Evolutionary conservation across 2,113 vertebrate genomes (phyloP), one percentile per base, ranked within the genome.

Genomic region (Xenopus borealis): DNA sequence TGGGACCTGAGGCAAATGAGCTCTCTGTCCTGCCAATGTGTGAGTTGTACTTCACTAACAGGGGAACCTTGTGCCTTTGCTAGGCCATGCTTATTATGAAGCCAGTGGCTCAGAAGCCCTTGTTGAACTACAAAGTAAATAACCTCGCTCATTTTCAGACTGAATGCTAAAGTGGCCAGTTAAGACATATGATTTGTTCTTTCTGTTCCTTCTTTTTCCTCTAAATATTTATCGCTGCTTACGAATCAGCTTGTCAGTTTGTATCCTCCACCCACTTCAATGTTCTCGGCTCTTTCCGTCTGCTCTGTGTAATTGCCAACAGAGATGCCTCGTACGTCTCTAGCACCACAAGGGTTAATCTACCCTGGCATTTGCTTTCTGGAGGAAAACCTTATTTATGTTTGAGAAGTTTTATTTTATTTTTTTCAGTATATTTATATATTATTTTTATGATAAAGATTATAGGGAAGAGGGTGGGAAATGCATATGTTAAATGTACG

Each of bases 371-470:
- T 59, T 67, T 67, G 66, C 55, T 75, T 62, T 46, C n/a, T 11
- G 19, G 65, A 67, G 65, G n/a, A 50, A 66, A 50, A 20, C 63
- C 58, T 76, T 76, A 76, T 76, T 76, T 76, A 76, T 76, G 73
- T 76, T 76, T 76, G 58, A 76, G 66, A 76, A 66, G 58, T 76
- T 76, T n/a, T n/a, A n/a, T n/a, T n/a, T n/a, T 76, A 76, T 76
- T 76, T 75, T 75, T 76, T 76, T 76, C 58, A 53, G 66, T 66
- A 76, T 76, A 76, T 76, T 76, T 76, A 76, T 76, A 76, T 76
- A 76, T 67, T 67, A 67, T 76, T 76, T 76, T 76, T 76, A 76
- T 76, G 69, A 69, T 76, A 69, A 76, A 76, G 30, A 63, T 69
- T 68, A 69, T 76, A 69, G 59, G 73, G 73, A 63, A 63, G 69